Conservation (phyloP, 2,797 vertebrate genomes). For the Philypnodon macrostomus region DNA sequence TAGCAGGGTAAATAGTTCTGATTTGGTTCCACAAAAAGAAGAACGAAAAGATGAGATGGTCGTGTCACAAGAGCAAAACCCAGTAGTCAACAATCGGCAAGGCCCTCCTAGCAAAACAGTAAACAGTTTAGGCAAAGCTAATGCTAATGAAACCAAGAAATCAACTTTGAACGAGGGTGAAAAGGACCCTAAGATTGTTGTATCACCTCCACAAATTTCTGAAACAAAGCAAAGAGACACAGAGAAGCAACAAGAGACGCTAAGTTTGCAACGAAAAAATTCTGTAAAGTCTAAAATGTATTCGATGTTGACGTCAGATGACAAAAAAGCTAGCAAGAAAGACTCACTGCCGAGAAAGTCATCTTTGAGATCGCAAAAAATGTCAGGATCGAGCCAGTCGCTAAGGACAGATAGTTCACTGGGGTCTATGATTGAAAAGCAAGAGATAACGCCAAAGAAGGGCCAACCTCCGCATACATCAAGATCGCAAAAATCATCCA, state of each 20-base stretch:
- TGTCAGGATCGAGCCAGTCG: conserved; percentile 15
- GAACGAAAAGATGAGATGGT: conserved; percentile 5
- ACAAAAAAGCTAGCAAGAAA: conserved; percentile 49
- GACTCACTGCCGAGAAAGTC: conserved; percentile 44
- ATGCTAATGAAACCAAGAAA: conserved; percentile 27
- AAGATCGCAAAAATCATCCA: conserved; percentile 21
- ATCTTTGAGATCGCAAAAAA: conserved; percentile 21
- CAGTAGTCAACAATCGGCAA: neutral
- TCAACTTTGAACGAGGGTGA: neutral
- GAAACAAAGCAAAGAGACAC: conserved; percentile 12
- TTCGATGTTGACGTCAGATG: conserved; percentile 26
- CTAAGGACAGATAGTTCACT: conserved; percentile 16
- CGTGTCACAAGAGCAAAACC: conserved; percentile 6
- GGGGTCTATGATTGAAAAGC: neutral
- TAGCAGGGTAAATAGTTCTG: conserved; percentile 16
- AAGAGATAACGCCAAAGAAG: conserved; percentile 20
- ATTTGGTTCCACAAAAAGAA: conserved; percentile 6
- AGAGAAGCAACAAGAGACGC: conserved; percentile 26
- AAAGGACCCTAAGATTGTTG: conserved; percentile 8
- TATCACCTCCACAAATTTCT: neutral
- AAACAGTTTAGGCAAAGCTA: conserved; percentile 5
- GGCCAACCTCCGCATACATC: conserved; percentile 1
- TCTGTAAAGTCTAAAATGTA: conserved; percentile 43
- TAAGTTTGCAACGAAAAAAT: conserved; percentile 41
- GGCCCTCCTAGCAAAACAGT: neutral